Evolutionary conservation across 2,113 vertebrate species (phyloP).

Genomic region (Phoxinus phoxinus): DNA sequence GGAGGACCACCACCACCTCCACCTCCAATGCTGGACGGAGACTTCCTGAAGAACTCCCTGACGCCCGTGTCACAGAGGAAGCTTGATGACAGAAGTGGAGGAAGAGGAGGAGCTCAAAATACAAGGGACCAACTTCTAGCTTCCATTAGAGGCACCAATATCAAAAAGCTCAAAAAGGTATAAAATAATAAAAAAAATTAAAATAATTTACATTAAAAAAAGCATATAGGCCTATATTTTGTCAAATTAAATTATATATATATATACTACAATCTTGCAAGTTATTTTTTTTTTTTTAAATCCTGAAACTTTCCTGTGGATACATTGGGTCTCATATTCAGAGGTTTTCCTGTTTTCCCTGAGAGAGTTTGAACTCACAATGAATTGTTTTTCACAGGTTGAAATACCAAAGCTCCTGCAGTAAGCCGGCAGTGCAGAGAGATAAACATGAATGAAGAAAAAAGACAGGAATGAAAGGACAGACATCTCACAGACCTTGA

Average conservation of each 20-base stretch:
- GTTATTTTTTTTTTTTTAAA: neutral
- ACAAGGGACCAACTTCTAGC: slow-evolving; percentile 93
- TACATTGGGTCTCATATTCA: neutral
- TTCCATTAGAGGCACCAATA: slow-evolving; percentile 88
- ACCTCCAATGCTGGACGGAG: slow-evolving; percentile 83
- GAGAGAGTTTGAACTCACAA: neutral
- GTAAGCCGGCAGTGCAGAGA: slow-evolving; percentile 63
- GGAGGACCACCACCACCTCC: slow-evolving; percentile 75
- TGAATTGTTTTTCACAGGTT: slow-evolving; percentile 76
- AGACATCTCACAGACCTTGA: slow-evolving; percentile 67
- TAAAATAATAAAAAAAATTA: slow-evolving; percentile 11
- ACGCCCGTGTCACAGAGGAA: slow-evolving; percentile 88
- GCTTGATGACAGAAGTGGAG: slow-evolving; percentile 77
- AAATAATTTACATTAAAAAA: no score
- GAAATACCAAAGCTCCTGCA: slow-evolving; percentile 89
- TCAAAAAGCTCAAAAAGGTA: slow-evolving; percentile 93
- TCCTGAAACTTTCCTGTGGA: neutral
- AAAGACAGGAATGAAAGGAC: slow-evolving; percentile 51
- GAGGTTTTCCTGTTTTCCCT: neutral
- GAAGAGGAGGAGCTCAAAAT: slow-evolving; percentile 83
- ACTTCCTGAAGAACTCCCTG: slow-evolving; percentile 85
- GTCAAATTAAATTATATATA: no score
- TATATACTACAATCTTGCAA: neutral
- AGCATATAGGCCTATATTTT: no score
- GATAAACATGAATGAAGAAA: slow-evolving; percentile 36